Evolutionary conservation across 2,888 invertebrate genomes (phyloP), one percentile per base, ranked within the genome.

Genomic region (Leucania comma): DNA sequence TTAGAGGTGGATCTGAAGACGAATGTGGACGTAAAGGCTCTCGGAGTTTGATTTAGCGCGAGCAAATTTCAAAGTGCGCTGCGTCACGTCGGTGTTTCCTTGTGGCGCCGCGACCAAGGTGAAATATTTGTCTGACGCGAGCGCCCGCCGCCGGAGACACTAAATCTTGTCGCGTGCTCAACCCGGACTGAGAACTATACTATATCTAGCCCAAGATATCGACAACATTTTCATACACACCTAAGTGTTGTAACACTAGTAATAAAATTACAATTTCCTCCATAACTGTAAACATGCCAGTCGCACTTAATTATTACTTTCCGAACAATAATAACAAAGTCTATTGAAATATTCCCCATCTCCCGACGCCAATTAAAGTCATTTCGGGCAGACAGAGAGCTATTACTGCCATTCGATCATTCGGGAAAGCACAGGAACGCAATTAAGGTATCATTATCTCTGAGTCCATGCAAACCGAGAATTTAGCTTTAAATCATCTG

Each of bases 81-180:
- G 74, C 81, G 82, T 88, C 88, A 86, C 84, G 74, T 71, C 50
- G 73, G 71, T 68, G 79, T 88, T 86, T 88, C 89, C 88, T 87
- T 82, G 78, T 86, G 90, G 92, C 91, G 91, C 91, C 88, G 87
- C 87, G 70, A 90, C 90, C 91, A 89, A 91, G 90, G 92, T 94
- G 92, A 94, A 93, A 93, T 94, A 95, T 94, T 92, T 92, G 92
- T 92, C 90, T 91, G 91, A 90, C 87, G 86, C 86, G 87, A 84
- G 85, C 83, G 81, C 84, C 85, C 86, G 86, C 85, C 86, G 85
- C 85, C 82, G 81, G 85, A 85, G 87, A 90, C 88, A 89, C 85
- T 94, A 92, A 93, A 94, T 94, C 93, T 93, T 92, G 91, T 95
- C 91, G 95, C 95, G 94, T 95, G 94, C 82, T 81, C 84, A 74